Conservation (phyloP, 2,113 vertebrate species). For the Brachyhypopomus occidentalis region DNA sequence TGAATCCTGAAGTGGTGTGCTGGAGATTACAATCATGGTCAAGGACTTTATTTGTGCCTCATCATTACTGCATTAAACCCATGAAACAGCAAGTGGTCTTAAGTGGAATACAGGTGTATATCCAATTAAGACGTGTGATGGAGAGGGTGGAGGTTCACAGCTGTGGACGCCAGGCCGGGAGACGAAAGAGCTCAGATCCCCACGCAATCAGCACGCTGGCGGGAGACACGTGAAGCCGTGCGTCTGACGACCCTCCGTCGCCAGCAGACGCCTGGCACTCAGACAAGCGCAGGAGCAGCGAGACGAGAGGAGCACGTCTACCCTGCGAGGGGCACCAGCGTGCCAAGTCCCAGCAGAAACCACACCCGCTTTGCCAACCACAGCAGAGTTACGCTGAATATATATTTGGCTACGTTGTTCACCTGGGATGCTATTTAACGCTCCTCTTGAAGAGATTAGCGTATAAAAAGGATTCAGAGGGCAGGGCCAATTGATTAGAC, state of each 20-base stretch:
- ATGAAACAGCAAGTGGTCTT: slow-evolving; percentile 14
- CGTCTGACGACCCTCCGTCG: background rate
- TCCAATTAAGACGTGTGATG: slow-evolving; percentile 18
- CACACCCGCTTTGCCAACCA: background rate
- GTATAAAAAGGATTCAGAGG: slow-evolving; percentile 28
- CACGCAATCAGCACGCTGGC: background rate
- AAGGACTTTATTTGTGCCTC: slow-evolving; percentile 38
- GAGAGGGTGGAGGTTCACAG: slow-evolving; percentile 8
- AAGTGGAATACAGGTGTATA: slow-evolving; percentile 35
- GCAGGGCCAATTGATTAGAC: slow-evolving; percentile 38
- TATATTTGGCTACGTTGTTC: slow-evolving; percentile 9
- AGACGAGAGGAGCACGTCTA: background rate
- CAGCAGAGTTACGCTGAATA: background rate
- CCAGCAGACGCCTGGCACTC: background rate
- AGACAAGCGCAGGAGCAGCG: background rate
- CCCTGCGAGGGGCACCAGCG: background rate
- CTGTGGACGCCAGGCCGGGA: background rate
- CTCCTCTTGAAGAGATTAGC: slow-evolving; percentile 26
- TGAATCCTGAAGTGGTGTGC: slow-evolving; percentile 13
- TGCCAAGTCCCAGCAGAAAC: background rate
- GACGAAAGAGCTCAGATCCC: background rate
- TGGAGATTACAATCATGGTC: slow-evolving; percentile 38
- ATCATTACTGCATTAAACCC: slow-evolving; percentile 33
- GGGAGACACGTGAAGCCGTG: background rate
- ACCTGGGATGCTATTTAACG: slow-evolving; percentile 35